These are phyloP conservation scores for Tipula confusa DNA, from an alignment of 2,888 invertebrate species.

Conservation along the genomic window DNA sequence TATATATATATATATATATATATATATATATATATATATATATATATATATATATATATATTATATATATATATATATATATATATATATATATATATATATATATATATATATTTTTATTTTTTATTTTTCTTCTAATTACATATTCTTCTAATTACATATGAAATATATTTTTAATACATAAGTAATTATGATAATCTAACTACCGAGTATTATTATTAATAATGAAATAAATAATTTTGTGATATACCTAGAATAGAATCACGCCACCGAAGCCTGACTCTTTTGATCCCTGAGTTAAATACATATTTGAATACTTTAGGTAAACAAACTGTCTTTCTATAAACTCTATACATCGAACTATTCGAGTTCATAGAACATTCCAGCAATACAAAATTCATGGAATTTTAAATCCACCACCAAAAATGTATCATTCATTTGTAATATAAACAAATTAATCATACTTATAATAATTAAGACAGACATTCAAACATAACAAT, in stretches of 20 bases:
- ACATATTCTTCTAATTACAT: too few species aligned
- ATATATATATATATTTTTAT: too few species aligned
- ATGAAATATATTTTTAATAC: neutral
- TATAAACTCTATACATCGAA: neutral
- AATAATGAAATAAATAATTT: too few species aligned
- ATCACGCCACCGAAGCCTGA: neutral
- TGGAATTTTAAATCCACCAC: too few species aligned
- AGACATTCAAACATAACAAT: too few species aligned
- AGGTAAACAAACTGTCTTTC: neutral
- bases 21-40: neutral
- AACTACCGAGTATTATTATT: neutral
- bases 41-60: neutral
- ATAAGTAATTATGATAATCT: neutral
- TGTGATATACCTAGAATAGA: too few species aligned
- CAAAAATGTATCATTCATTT: neutral
- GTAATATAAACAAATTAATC: neutral
- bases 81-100: neutral
- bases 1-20: neutral
- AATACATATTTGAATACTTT: neutral
- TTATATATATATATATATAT: neutral
- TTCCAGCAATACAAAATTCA: neutral
- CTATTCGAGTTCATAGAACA: neutral
- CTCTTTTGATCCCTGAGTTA: neutral
- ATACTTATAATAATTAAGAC: neutral
- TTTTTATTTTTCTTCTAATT: too few species aligned